These are phyloP conservation scores for Virgularia gustaviana DNA, from an alignment of 92 coral and sea anemone species.

Conservation along the genomic window DNA sequence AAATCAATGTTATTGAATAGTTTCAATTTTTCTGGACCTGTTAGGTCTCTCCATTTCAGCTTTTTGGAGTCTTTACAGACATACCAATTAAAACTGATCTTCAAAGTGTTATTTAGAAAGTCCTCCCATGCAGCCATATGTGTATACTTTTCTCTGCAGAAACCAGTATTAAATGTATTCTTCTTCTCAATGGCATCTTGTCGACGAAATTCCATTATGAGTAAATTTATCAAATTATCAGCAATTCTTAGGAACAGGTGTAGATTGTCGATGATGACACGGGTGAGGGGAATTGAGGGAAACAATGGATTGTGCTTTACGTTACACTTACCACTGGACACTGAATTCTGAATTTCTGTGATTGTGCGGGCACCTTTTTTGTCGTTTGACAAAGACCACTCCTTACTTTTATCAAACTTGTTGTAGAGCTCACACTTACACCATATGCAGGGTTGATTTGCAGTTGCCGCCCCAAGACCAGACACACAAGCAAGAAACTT, in stretches of 20 bases:
- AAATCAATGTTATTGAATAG: constrained; percentile 14
- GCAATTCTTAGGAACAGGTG: constrained; percentile 33
- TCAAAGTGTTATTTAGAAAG: constrained; percentile 19
- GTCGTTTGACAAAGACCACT: constrained; percentile 27
- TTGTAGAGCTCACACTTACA: no score
- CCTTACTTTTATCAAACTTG: constrained; percentile 24
- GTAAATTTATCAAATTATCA: constrained; percentile 41
- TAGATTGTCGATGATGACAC: no score
- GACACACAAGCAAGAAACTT: no score
- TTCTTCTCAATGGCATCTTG: constrained; percentile 47
- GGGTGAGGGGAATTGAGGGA: constrained; percentile 44
- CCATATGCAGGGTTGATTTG: no score
- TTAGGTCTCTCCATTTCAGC: no score
- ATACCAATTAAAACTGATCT: constrained; percentile 37
- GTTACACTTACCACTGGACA: constrained; percentile 16
- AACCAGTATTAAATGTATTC: constrained; percentile 15
- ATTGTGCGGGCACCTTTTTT: constrained; percentile 36
- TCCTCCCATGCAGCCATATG: constrained; percentile 30
- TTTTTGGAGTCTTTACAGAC: constrained; percentile 32
- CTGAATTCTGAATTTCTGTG: constrained; percentile 9
- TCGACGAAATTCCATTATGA: constrained; percentile 23
- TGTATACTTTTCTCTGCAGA: neutral
- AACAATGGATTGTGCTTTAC: constrained; percentile 26
- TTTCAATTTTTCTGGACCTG: no score
- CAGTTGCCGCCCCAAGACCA: no score